Evolutionary conservation across 2,113 vertebrate species (phyloP).

Genomic region (Anarhynchus alexandrinus): DNA sequence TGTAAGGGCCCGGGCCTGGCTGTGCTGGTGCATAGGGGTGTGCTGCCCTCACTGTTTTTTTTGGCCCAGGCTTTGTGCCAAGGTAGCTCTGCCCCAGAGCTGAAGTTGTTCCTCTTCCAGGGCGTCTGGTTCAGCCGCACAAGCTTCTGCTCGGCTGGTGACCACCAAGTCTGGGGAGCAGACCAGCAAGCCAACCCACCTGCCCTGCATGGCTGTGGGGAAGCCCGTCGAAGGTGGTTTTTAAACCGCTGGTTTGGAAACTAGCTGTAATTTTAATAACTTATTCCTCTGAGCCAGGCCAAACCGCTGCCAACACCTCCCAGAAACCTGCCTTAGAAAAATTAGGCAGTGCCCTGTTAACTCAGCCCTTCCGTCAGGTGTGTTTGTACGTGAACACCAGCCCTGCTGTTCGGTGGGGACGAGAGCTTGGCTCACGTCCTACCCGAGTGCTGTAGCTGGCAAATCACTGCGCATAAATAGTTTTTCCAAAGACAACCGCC

Average conservation of each 20-base stretch:
- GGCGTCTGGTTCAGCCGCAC: rapidly evolving
- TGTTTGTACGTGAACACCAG: background rate
- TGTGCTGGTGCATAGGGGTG: background rate
- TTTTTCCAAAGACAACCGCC: background rate
- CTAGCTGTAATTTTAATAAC: background rate
- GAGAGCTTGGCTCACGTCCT: background rate
- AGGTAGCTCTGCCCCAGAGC: background rate
- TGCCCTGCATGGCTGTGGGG: rapidly evolving
- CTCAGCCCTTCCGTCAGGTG: background rate
- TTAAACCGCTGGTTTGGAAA: background rate
- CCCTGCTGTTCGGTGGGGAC: background rate
- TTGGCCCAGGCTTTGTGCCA: background rate
- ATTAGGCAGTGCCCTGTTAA: rapidly evolving
- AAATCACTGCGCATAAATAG: background rate
- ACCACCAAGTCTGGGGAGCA: background rate
- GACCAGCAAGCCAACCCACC: background rate
- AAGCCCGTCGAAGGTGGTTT: rapidly evolving
- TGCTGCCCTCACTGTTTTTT: background rate
- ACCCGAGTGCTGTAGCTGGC: background rate
- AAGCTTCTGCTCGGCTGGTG: background rate
- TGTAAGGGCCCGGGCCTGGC: rapidly evolving
- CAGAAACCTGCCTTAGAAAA: background rate
- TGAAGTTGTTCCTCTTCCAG: background rate
- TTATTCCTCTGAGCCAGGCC: background rate
- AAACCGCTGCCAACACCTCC: background rate